Base-by-base conservation (phyloP, 2,888 invertebrate genomes). In the Lasioglossum calceatum region DNA sequence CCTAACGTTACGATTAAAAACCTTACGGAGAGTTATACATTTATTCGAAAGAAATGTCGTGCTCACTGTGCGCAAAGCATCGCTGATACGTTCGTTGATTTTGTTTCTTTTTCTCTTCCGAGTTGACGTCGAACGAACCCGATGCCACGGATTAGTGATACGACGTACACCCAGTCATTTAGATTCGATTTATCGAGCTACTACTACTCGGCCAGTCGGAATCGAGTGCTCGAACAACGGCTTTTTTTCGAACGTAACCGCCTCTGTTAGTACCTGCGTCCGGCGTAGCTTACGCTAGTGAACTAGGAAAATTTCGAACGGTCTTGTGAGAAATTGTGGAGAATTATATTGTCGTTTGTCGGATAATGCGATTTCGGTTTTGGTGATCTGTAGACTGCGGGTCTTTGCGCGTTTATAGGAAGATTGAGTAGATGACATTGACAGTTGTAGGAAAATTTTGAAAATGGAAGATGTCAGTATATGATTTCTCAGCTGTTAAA, bases 351-450 rank as follows among this genome's bases (percentile, higher is more conserved):
- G 27, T 32, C n/a, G 27, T 32, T 36, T 47, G 44, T 74, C 67
- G n/a, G 72, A 67, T 61, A 70, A 19, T 32, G 16, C 12, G 14
- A 75, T 81, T 73, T 79, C 73, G 84, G 83, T 88, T 79, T 79
- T 39, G 44, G 12, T 61, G 64, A 61, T 27, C 14, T 32, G 61
- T 32, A 32, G 61, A 44, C 44, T 14, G 12, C 44, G 44, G 44
- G 12, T 4, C 0, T 44, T 44, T 14, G 4, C 10, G 10, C 42
- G 10, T 42, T 42, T 10, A 10, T 10, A 42, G 42, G 1, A 42
- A 42, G 1, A 42, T 10, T 42, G 10, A 42, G 42, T 44, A 44
- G 14, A 44, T 44, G 44, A 44, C 12, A 14, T 44, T 44, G 3
- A 14, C 4, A 44, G 44, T 44, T 44, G 44, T 4, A 44, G 44